Conservation (phyloP, 2,797 vertebrate genomes). For the Sciaenops ocellatus region DNA sequence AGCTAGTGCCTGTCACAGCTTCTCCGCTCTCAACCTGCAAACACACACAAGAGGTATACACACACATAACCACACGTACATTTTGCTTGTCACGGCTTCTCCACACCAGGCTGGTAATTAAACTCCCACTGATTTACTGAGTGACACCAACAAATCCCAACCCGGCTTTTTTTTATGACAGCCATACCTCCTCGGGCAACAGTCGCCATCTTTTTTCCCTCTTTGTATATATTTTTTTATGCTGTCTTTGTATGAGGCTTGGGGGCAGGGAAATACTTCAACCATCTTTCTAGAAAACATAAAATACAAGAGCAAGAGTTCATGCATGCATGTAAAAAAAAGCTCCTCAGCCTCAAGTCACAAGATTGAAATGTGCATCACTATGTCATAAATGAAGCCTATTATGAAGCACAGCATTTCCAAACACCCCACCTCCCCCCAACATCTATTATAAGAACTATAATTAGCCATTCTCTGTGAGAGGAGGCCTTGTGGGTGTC, state of each 20-base stretch:
- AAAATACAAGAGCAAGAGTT: slow-evolving; percentile 48
- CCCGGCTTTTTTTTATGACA: slow-evolving; percentile 91
- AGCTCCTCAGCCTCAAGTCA: slow-evolving; percentile 64
- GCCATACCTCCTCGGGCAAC: slow-evolving; percentile 89
- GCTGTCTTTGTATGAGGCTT: slow-evolving; percentile 64
- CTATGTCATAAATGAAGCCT: slow-evolving; percentile 69
- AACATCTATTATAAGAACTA: slow-evolving; percentile 49
- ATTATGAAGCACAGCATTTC: slow-evolving; percentile 55
- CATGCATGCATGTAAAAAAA: slow-evolving; percentile 16
- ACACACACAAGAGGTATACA: slow-evolving; percentile 22
- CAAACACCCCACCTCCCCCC: slow-evolving; percentile 17
- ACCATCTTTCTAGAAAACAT: slow-evolving; percentile 69
- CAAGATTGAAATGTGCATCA: slow-evolving; percentile 68
- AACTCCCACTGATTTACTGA: slow-evolving; percentile 97
- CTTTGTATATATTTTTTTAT: slow-evolving; percentile 59
- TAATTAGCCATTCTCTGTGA: slow-evolving; percentile 73
- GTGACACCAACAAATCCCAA: slow-evolving; percentile 96
- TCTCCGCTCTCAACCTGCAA: slow-evolving; percentile 61
- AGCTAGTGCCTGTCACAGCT: slow-evolving; percentile 80
- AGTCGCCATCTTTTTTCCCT: slow-evolving; percentile 75
- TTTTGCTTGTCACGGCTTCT: slow-evolving; percentile 87
- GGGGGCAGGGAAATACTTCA: slow-evolving; percentile 59
- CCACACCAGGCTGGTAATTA: slow-evolving; percentile 94
- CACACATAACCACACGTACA: slow-evolving; percentile 28
- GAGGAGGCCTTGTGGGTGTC: slow-evolving; percentile 66